Conservation (phyloP, 2,113 vertebrate genomes). For the Etheostoma spectabile region DNA sequence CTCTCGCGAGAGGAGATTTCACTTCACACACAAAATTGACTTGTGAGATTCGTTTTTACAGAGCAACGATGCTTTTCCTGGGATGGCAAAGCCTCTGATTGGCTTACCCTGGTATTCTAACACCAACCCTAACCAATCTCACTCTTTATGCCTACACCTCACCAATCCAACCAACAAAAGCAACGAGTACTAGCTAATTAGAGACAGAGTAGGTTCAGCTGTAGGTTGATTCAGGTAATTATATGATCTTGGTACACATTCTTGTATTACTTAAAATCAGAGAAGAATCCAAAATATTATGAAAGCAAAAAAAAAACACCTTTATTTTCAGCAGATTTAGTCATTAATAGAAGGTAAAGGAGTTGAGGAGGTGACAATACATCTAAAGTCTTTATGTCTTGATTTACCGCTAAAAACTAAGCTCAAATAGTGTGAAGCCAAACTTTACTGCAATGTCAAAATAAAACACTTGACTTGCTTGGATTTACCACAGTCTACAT, state of each 20-base stretch:
- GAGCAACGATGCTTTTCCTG: too few species aligned
- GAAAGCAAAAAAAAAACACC: neutral
- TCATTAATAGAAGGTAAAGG: neutral
- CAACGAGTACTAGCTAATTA: too few species aligned
- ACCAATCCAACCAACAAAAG: too few species aligned
- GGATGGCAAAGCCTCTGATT: too few species aligned
- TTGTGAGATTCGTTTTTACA: too few species aligned
- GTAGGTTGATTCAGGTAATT: neutral
- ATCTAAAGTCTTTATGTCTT: slow-evolving; percentile 3
- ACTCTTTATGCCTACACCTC: too few species aligned
- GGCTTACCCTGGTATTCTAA: too few species aligned
- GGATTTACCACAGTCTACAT: neutral
- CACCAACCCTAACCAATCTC: too few species aligned
- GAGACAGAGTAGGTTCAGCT: too few species aligned
- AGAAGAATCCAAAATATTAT: neutral
- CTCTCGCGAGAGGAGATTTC: too few species aligned
- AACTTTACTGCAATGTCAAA: slow-evolving; percentile 1
- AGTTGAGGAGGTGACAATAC: neutral
- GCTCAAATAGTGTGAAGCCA: neutral
- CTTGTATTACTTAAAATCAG: neutral
- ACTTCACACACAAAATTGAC: too few species aligned
- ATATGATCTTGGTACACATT: neutral
- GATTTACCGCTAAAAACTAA: neutral
- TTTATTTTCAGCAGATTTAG: neutral
- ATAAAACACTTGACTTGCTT: neutral